These are phyloP conservation scores for Amblyjoppa proteus DNA, from an alignment of 2,888 invertebrate species.

Conservation along the genomic window DNA sequence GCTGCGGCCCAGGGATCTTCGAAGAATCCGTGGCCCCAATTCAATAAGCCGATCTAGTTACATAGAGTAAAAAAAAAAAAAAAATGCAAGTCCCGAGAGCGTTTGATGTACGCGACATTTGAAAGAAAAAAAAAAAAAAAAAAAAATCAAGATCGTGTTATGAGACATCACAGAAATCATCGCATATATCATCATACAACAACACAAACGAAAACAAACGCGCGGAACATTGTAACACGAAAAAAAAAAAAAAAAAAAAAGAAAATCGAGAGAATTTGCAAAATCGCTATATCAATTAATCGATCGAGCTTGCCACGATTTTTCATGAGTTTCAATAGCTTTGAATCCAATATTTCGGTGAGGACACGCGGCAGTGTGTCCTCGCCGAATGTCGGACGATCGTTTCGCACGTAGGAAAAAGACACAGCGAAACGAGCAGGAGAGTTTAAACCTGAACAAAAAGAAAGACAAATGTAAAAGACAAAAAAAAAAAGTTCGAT, in stretches of 20 bases:
- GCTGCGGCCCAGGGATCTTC: slow-evolving; percentile 82
- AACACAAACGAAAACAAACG: not conserved
- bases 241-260: not conserved
- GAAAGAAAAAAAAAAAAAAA: slow-evolving; percentile 19
- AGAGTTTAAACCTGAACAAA: slow-evolving; percentile 38
- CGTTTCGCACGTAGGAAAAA: slow-evolving; percentile 46
- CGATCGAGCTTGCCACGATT: slow-evolving; percentile 30
- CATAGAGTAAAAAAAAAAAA: slow-evolving; percentile 22
- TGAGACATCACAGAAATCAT: slow-evolving; percentile 51
- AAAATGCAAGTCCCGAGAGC: slow-evolving; percentile 43
- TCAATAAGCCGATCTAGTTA: slow-evolving; percentile 82
- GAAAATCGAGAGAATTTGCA: slow-evolving; percentile 9
- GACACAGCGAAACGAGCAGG: slow-evolving; percentile 36
- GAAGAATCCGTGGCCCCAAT: slow-evolving; percentile 84
- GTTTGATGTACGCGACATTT: slow-evolving; percentile 27
- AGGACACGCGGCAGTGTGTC: slow-evolving; percentile 21
- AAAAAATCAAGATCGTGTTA: slow-evolving; percentile 48
- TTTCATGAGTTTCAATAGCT: slow-evolving; percentile 19
- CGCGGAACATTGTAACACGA: slow-evolving; percentile 28
- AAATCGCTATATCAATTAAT: slow-evolving; percentile 27
- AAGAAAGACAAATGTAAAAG: slow-evolving; percentile 41
- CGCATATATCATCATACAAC: slow-evolving; percentile 5
- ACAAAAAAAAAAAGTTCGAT: slow-evolving; percentile 48
- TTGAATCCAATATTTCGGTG: slow-evolving; percentile 24
- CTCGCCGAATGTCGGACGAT: slow-evolving; percentile 41